phyloP scores from a whole-genome alignment of 2,113 vertebrate species.

The Caretta caretta region DNA sequence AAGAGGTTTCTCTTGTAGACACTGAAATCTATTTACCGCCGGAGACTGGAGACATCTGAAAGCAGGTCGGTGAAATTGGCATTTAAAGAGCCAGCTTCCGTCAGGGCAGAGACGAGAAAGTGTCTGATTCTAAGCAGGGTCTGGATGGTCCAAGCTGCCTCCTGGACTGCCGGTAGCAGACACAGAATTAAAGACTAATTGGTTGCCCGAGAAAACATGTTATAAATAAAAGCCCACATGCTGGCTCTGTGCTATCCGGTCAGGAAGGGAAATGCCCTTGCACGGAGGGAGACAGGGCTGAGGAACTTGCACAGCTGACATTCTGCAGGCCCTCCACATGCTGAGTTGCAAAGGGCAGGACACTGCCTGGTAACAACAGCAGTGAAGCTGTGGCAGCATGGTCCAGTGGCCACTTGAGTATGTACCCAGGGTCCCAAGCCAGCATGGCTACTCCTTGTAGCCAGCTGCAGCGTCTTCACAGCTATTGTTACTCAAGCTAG shows the following conservation, averaged over 20 bases:
- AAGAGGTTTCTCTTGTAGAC: conserved; percentile 14
- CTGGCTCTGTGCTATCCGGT: not conserved
- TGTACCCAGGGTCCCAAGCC: not conserved
- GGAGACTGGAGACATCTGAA: conserved; percentile 59
- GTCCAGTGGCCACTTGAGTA: not conserved
- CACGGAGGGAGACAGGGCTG: not conserved
- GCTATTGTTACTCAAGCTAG: not conserved
- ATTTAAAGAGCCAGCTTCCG: conserved; percentile 46
- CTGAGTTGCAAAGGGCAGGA: not conserved
- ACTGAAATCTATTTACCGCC: conserved; percentile 42
- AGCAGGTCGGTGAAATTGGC: conserved; percentile 41
- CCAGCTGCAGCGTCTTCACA: not conserved
- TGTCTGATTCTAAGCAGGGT: not conserved
- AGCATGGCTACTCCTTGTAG: not conserved
- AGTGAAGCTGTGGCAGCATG: not conserved
- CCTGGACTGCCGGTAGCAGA: not conserved
- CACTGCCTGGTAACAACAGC: fast-evolving
- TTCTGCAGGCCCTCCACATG: not conserved
- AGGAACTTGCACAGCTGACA: not conserved
- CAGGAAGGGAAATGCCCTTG: too few relatives aligned
- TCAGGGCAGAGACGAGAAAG: not conserved
- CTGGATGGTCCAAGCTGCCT: not conserved
- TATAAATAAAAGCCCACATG: not conserved
- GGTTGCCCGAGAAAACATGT: not conserved
- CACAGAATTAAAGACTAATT: not conserved